phyloP scores from a whole-genome alignment of 1,140 invertebrate species.

The Grapholita molesta region DNA sequence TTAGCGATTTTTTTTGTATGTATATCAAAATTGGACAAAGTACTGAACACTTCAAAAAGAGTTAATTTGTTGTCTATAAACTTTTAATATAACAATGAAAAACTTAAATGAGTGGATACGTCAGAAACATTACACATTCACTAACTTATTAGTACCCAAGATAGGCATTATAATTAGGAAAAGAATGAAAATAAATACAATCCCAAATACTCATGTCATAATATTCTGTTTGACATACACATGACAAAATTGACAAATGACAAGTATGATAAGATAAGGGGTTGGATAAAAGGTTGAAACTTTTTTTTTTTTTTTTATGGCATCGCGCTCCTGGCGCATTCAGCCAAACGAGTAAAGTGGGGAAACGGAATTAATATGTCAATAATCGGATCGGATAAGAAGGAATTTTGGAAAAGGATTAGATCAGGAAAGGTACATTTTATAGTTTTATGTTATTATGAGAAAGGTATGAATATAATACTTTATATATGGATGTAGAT shows the following conservation, averaged over 20 bases:
- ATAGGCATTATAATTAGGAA: not conserved
- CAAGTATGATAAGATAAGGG: no score
- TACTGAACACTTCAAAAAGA: not conserved
- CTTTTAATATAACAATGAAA: not conserved
- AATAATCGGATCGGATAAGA: no score
- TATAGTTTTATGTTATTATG: no score
- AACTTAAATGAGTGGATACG: not conserved
- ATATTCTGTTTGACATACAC: not conserved
- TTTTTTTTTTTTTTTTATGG: no score
- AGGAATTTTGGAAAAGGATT: no score
- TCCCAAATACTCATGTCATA: not conserved
- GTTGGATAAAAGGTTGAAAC: no score
- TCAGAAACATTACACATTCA: not conserved
- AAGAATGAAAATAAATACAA: not conserved
- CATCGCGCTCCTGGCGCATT: no score
- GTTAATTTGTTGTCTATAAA: not conserved
- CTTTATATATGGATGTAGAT: no score
- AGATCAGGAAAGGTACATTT: no score
- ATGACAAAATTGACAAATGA: not conserved
- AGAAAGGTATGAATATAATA: no score
- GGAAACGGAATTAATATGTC: no score
- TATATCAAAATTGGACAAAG: not conserved
- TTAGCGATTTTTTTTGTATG: not conserved
- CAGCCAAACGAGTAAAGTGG: no score
- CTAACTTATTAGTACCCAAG: not conserved